A percentile compares a stretch with the other conserved stretches of the same genome.
phyloP scores from a whole-genome alignment of 2,113 vertebrate species.

The Perognathus longimembris region DNA sequence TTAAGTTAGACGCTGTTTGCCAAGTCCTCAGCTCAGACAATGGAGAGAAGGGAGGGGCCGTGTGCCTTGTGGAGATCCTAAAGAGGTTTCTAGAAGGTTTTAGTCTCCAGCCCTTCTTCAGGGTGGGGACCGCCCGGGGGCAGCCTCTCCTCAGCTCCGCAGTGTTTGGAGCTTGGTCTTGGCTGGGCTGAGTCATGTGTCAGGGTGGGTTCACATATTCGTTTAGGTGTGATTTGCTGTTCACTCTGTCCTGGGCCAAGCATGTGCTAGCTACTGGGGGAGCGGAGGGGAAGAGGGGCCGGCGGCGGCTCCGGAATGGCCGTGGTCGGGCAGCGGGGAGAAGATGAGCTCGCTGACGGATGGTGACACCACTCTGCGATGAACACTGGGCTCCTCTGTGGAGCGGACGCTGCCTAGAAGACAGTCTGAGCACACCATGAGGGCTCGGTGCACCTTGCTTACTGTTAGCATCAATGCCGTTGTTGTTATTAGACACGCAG shows the following conservation, averaged over 20 bases:
- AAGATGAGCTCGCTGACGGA: conserved; percentile 30
- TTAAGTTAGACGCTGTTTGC: neutral
- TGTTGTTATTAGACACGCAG: conserved; percentile 59
- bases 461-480: conserved; percentile 65
- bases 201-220: neutral
- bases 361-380: neutral
- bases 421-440: conserved; percentile 62
- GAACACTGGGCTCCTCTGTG: conserved; percentile 5
- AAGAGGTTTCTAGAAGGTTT: neutral
- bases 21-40: neutral
- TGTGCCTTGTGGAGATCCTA: neutral
- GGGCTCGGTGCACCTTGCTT: conserved; percentile 59
- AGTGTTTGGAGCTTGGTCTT: neutral
- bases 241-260: neutral
- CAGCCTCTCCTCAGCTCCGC: neutral
- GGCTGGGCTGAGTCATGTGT: conserved; percentile 33
- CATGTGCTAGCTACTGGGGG: neutral
- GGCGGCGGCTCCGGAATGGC: neutral
- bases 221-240: neutral
- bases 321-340: neutral
- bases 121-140: neutral
- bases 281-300: neutral
- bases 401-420: conserved; percentile 22
- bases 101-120: neutral
- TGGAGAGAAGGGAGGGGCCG: neutral